Base-by-base conservation (phyloP, 2,113 vertebrate genomes). In the Miniopterus natalensis region DNA sequence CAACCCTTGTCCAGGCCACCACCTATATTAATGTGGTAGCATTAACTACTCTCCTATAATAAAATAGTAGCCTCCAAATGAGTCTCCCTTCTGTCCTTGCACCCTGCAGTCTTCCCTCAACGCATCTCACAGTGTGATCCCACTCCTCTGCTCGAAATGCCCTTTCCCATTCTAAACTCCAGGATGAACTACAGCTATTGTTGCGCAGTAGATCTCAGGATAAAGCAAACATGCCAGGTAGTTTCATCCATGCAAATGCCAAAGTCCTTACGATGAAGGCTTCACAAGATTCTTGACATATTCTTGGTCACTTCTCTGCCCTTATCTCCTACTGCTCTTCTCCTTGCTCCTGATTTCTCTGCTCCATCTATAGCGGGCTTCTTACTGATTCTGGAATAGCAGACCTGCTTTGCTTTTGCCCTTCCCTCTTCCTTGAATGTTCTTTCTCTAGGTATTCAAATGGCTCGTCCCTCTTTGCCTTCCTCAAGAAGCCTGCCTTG, bases 361-460 rank as follows among this genome's bases (percentile, higher is more conserved):
- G 1, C 5, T 71, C 21, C 8, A 23, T 4, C 9, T n/a, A 4
- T 18, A 2, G 7, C 0, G 0, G 3, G 20, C 68, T 78, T 73
- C 53, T 20, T 13, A 17, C 6, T 42, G 57, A 40, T 18, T 13
- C 68, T 59, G 51, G 68, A 45, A 27, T 2, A 59, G 40, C 68
- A 73, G 49, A 17, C 18, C 13, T 51, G 27, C 70, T 63, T 45
- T 14, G 36, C 9, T 11, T 87, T 88, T 78, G 20, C 10, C 18
- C 15, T 61, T 84, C 2, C 2, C 21, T 57, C 7, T 57, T n/a
- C 6, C 25, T 23, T 29, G 23, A 7, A 0, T 45, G 29, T 21
- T 15, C 49, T 71, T 92, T 55, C 23, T 12, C 3, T 40, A 2
- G 49, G 31, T 70, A 11, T 17, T 36, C 74, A 42, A 2, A 0